Evolutionary conservation across 2,888 invertebrate genomes (phyloP).

Genomic region (Carcina quercana): DNA sequence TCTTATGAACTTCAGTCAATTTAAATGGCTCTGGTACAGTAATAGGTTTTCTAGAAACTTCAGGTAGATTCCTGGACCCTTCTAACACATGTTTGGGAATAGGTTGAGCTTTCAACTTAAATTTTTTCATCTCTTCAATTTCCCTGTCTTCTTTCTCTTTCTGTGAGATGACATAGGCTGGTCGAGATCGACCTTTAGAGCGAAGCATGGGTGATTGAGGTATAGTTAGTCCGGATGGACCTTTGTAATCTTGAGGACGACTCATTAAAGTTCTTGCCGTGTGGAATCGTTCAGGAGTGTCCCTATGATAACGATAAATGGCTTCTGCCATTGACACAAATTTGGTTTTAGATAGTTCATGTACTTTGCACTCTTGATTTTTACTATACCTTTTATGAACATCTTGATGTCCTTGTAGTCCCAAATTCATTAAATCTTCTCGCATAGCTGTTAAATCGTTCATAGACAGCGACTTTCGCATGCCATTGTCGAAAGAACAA

Average conservation of each 20-base stretch:
- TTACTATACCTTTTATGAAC: slow-evolving; percentile 32
- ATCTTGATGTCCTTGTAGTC: slow-evolving; percentile 28
- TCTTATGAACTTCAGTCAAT: slow-evolving; percentile 73
- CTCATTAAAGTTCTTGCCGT: slow-evolving; percentile 38
- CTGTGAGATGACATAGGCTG: slow-evolving; percentile 67
- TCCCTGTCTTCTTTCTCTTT: slow-evolving; percentile 77
- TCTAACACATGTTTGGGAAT: slow-evolving; percentile 75
- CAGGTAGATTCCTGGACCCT: slow-evolving; percentile 61
- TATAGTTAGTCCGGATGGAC: slow-evolving; percentile 46
- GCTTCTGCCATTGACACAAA: slow-evolving; percentile 77
- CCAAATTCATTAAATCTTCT: slow-evolving; percentile 32
- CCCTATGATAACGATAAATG: slow-evolving; percentile 69
- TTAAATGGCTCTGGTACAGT: slow-evolving; percentile 79
- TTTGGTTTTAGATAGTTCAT: slow-evolving; percentile 47
- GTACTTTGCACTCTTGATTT: slow-evolving; percentile 28
- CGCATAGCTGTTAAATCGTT: slow-evolving; percentile 43
- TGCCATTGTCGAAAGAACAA: slow-evolving; percentile 32
- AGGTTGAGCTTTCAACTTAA: slow-evolving; percentile 80
- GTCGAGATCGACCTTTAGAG: slow-evolving; percentile 72
- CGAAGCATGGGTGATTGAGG: slow-evolving; percentile 70
- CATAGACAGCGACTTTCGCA: slow-evolving; percentile 60
- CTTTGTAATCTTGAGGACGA: slow-evolving; percentile 28
- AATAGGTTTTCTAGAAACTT: slow-evolving; percentile 64
- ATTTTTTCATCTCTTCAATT: slow-evolving; percentile 77
- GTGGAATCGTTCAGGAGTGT: slow-evolving; percentile 75